These are phyloP conservation scores for Aricia artaxerxes DNA, from an alignment of 2,888 invertebrate species.

Conservation along the genomic window DNA sequence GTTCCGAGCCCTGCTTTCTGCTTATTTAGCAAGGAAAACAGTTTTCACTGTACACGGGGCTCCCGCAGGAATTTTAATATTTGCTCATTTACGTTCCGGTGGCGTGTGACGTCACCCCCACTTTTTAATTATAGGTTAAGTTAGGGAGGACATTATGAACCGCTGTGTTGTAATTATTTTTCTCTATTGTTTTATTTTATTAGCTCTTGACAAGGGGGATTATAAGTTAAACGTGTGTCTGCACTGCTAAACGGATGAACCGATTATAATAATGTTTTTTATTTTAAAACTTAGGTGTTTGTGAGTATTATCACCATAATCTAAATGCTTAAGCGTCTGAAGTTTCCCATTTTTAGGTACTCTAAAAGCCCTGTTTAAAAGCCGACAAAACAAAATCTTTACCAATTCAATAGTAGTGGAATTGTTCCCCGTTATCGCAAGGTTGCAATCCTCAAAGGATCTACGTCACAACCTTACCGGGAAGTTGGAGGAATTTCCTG, in stretches of 20 bases:
- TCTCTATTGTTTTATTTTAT: neutral
- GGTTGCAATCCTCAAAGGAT: neutral
- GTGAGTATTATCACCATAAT: too few relatives aligned
- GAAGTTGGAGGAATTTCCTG: neutral
- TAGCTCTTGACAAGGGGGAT: neutral
- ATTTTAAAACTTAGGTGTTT: too few relatives aligned
- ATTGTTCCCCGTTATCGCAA: neutral
- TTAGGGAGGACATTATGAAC: neutral
- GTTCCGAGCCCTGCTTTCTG: neutral
- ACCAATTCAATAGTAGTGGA: neutral
- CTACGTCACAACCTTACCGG: neutral
- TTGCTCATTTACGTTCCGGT: slow-evolving; percentile 18
- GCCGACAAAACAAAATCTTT: neutral
- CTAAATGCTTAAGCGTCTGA: too few relatives aligned
- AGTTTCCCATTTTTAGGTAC: too few relatives aligned
- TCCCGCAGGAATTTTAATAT: slow-evolving; percentile 25
- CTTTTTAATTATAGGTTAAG: slow-evolving; percentile 19
- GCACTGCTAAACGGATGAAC: too few relatives aligned
- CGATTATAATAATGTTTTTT: too few relatives aligned
- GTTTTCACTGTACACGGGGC: neutral
- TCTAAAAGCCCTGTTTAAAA: neutral
- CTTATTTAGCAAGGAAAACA: slow-evolving; percentile 2
- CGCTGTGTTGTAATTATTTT: neutral
- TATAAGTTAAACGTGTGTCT: neutral
- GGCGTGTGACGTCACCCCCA: neutral